phyloP scores from a whole-genome alignment of 2,888 invertebrate genomes.

The Hoplodrina ambigua region DNA sequence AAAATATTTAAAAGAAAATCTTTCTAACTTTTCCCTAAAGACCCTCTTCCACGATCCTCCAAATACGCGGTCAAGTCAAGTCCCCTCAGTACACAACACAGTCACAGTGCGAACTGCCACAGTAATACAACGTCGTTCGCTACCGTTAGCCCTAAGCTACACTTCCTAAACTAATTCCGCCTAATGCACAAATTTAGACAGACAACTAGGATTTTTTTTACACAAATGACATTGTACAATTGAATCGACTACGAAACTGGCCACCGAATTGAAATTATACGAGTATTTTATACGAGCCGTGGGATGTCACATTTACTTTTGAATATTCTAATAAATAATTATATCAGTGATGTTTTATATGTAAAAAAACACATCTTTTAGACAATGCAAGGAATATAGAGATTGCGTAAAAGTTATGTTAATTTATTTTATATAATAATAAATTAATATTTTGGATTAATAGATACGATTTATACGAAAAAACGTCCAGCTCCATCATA shows the following conservation, averaged over 20 bases:
- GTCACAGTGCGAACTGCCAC: constrained; percentile 48
- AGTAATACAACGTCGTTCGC: constrained; percentile 41
- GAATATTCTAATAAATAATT: constrained; percentile 16
- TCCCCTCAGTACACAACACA: constrained; percentile 59
- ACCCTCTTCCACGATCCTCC: constrained; percentile 1
- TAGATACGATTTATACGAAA: not conserved
- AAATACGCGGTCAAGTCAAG: constrained; percentile 35
- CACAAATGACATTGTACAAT: constrained; percentile 78
- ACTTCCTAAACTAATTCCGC: constrained; percentile 68
- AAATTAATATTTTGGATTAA: no score
- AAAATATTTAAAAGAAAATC: not conserved
- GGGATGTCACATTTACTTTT: constrained; percentile 40
- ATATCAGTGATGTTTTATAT: constrained; percentile 33
- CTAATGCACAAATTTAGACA: constrained; percentile 79
- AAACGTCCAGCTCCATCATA: constrained; percentile 37
- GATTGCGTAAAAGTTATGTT: constrained; percentile 34
- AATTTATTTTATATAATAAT: constrained; percentile 2
- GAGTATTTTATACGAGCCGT: constrained; percentile 62
- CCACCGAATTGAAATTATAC: constrained; percentile 73
- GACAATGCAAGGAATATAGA: constrained; percentile 17
- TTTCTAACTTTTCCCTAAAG: not conserved
- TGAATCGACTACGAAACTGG: constrained; percentile 79
- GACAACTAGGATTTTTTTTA: constrained; percentile 75
- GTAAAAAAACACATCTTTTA: constrained; percentile 42
- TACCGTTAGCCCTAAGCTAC: constrained; percentile 77